Conservation (phyloP, 2,888 invertebrate genomes). For the Adelognathus sp. region DNA sequence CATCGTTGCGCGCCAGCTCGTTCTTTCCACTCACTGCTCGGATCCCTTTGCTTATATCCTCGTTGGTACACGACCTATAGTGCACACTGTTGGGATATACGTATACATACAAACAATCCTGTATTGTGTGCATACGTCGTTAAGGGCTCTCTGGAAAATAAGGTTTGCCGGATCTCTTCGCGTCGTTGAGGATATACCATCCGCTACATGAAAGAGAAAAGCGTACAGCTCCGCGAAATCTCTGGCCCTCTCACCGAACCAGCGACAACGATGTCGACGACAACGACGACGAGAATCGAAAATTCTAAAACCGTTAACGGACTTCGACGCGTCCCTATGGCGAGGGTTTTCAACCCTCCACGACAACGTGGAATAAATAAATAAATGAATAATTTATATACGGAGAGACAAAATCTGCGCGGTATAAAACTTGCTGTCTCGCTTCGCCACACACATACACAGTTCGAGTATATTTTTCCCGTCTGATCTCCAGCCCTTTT, state of each 20-base stretch:
- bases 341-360: background rate
- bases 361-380: constrained; percentile 32
- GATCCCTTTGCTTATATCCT: constrained; percentile 43
- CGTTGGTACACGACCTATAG: background rate
- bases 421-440: constrained; percentile 9
- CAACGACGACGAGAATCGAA: constrained; percentile 34
- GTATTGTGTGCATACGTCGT: constrained; percentile 30
- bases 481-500: constrained; percentile 6
- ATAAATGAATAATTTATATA: constrained; percentile 50
- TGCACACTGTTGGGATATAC: background rate
- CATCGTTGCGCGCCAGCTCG: constrained; percentile 25
- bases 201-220: constrained; percentile 21
- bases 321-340: constrained; percentile 15
- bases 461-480: constrained; percentile 29
- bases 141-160: constrained; percentile 39
- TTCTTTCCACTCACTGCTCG: constrained; percentile 37
- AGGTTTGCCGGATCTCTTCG: constrained; percentile 16
- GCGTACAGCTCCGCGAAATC: background rate
- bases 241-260: constrained; percentile 6
- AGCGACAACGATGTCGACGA: constrained; percentile 1
- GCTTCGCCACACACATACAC: background rate
- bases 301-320: constrained; percentile 49
- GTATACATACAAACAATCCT: background rate
- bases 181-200: constrained; percentile 18
- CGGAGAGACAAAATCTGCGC: constrained; percentile 42